These are phyloP conservation scores for Bombyx mandarina DNA, from an alignment of 1,140 invertebrate genomes.

Conservation along the genomic window DNA sequence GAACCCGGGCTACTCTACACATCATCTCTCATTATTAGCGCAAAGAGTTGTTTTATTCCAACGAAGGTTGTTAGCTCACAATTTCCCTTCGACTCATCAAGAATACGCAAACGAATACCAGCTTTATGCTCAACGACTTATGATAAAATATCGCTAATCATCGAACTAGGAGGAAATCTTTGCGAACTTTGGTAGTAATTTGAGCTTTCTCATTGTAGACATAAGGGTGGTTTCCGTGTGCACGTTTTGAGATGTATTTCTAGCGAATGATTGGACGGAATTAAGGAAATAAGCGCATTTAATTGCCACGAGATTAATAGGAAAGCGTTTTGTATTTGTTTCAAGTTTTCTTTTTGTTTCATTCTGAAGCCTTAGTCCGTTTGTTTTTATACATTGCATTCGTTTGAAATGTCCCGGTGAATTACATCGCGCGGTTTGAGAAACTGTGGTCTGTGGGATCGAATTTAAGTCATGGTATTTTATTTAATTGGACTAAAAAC, in stretches of 20 bases:
- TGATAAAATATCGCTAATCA: neutral
- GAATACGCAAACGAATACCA: conserved; percentile 20
- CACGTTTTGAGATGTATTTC: conserved; percentile 23
- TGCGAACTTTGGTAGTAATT: neutral
- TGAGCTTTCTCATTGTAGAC: neutral
- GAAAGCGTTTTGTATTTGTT: conserved; percentile 28
- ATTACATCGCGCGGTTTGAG: neutral
- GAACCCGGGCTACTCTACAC: conserved; percentile 24
- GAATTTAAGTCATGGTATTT: neutral
- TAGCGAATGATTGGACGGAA: conserved; percentile 52
- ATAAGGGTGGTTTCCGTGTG: conserved; percentile 26
- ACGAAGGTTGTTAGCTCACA: conserved; percentile 59
- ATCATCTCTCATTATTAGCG: conserved; percentile 65
- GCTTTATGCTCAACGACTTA: conserved; percentile 7
- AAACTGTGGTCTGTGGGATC: neutral
- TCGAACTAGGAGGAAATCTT: neutral
- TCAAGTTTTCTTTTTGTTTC: neutral
- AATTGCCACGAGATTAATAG: conserved; percentile 59
- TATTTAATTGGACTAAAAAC: neutral
- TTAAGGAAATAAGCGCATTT: conserved; percentile 65
- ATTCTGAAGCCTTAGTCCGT: neutral
- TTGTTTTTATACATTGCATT: neutral
- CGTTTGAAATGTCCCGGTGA: neutral
- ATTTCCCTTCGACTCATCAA: conserved; percentile 58
- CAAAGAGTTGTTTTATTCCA: conserved; percentile 64